A percentile compares a stretch with the other conserved stretches of the same genome.
These are phyloP conservation scores for Pelusios castaneus DNA, from an alignment of 2,113 vertebrate species.

Conservation along the genomic window DNA sequence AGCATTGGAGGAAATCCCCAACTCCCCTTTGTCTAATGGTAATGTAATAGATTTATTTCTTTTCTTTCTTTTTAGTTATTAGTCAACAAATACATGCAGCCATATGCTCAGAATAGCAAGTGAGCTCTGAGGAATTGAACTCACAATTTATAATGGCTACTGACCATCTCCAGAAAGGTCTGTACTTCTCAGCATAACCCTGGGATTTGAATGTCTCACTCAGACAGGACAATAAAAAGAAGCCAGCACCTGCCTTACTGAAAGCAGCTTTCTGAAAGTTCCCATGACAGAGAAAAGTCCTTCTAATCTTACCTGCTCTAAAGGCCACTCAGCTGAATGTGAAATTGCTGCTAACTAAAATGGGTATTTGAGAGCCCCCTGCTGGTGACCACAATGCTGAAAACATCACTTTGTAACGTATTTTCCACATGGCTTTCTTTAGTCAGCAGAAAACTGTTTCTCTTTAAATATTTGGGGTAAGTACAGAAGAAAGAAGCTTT, in stretches of 20 bases:
- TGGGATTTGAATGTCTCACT: neutral
- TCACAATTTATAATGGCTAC: neutral
- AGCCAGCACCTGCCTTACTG: neutral
- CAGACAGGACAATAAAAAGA: neutral
- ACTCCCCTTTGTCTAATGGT: neutral
- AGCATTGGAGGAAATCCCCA: neutral
- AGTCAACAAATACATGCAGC: neutral
- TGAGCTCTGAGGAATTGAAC: neutral
- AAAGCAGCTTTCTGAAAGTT: neutral
- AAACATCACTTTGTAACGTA: neutral
- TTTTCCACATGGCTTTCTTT: neutral
- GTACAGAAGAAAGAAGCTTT: neutral
- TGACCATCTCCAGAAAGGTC: neutral
- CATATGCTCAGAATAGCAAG: neutral
- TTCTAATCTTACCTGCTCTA: neutral
- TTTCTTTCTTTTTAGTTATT: neutral
- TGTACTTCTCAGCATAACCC: neutral
- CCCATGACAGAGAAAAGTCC: neutral
- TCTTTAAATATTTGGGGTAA: neutral
- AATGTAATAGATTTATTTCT: neutral
- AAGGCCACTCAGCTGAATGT: neutral
- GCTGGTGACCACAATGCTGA: neutral
- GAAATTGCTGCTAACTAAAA: neutral
- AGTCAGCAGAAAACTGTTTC: neutral
- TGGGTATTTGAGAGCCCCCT: neutral